Evolutionary conservation across 2,888 invertebrate genomes (phyloP), one percentile per base, ranked within the genome.

Genomic region (Daptonema setosum): DNA sequence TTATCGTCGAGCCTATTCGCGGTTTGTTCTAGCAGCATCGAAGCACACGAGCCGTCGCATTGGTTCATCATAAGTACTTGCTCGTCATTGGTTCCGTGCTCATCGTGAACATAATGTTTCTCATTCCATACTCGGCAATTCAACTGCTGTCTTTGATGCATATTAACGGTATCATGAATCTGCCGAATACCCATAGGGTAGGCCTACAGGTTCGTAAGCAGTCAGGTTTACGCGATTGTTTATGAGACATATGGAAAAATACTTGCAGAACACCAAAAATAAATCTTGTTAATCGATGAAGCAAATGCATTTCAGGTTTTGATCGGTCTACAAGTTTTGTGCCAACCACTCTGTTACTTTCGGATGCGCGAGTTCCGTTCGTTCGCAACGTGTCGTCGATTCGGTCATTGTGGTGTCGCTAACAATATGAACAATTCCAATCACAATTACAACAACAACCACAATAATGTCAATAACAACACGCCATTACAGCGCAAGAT

Each of bases 41-140:
- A n/a, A n/a, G n/a, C n/a, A n/a, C n/a, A n/a, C n/a, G 11, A 17
- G 3, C 5, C n/a, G 22, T 14, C 45, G 2, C 24, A 59, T 63
- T 68, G 65, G 62, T 63, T 1, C 60, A 68, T 5, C 68, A 69
- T 61, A 69, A 68, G 60, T 69, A 69, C 58, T 61, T 68, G 52
- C 64, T 68, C 47, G 68, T 68, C 29, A 68, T 68, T 56, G 68
- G 68, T 11, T 64, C 63, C 14, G 68, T 68, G 28, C 62, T 67
- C 28, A 61, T 68, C 43, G 68, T 69, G 29, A 68, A 68, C 58
- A 59, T 68, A 20, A 62, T 68, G 29, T 68, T 69, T 56, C 62
- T 68, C 1, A 61, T 67, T 26, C 68, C 68, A 22, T 68, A 68
- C 57, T 66, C 66, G 8, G 67, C 65, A 8, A 55, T 56, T 11